These are phyloP conservation scores for Catostylus mosaicus DNA, from an alignment of 30 jellyfish, hydroid and myxozoan genomes.

Conservation along the genomic window DNA sequence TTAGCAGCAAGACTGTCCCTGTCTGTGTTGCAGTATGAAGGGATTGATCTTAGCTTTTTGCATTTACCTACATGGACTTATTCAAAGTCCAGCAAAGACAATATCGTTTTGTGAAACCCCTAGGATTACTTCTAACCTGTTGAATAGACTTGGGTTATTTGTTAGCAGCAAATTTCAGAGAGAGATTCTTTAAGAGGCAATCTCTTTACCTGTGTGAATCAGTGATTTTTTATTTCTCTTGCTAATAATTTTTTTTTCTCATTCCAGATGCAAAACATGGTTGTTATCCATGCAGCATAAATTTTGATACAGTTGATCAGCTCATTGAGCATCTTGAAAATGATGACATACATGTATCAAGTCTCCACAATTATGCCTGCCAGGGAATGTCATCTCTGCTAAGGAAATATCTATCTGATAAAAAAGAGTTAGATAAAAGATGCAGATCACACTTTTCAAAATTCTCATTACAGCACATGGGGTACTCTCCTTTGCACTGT, in stretches of 20 bases:
- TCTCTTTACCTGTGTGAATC: too few relatives aligned
- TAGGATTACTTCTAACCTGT: too few relatives aligned
- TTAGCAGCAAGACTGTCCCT: too few relatives aligned
- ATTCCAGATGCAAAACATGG: background rate
- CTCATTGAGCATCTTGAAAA: constrained; percentile 3
- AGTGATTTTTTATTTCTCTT: too few relatives aligned
- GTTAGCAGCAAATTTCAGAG: too few relatives aligned
- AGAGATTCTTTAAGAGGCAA: too few relatives aligned
- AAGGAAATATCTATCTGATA: background rate
- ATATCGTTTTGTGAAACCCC: too few relatives aligned
- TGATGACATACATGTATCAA: constrained; percentile 1
- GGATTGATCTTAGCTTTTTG: too few relatives aligned
- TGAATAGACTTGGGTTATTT: too few relatives aligned
- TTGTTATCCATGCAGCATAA: background rate
- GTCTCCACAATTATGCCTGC: constrained; percentile 42
- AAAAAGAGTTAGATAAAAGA: background rate
- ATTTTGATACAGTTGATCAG: constrained; percentile 1
- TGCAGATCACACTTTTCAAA: constrained; percentile 13
- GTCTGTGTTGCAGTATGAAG: too few relatives aligned
- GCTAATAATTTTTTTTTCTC: background rate
- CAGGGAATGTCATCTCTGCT: background rate
- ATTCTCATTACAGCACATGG: background rate
- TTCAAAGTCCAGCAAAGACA: too few relatives aligned
- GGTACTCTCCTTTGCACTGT: constrained; percentile 46
- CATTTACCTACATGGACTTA: background rate